Evolutionary conservation across 2,888 invertebrate species (phyloP).

Genomic region (Platycheirus albimanus): DNA sequence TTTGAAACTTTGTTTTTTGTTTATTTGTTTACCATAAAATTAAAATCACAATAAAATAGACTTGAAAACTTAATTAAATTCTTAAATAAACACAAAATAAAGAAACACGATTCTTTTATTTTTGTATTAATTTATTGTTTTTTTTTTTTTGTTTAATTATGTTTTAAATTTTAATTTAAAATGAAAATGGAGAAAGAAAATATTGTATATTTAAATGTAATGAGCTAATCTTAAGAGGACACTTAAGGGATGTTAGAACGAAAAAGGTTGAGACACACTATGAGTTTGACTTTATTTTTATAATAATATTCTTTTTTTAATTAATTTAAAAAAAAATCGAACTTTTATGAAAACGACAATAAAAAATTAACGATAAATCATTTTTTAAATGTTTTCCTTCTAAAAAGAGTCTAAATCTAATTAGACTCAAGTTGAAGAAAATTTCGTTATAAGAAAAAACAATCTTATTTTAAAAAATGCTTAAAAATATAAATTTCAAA

Average conservation of each 20-base stretch:
- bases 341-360: constrained; percentile 40
- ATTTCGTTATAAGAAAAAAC: constrained; percentile 55
- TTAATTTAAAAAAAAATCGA: constrained; percentile 25
- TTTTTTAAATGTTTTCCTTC: constrained; percentile 33
- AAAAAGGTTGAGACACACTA: constrained; percentile 6
- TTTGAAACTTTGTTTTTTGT: constrained; percentile 29
- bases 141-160: constrained; percentile 15
- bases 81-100: constrained; percentile 34
- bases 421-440: constrained; percentile 71
- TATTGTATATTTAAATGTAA: neutral
- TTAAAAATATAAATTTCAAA: constrained; percentile 28
- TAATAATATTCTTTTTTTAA: neutral
- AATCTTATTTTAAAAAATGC: constrained; percentile 13
- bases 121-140: constrained; percentile 13
- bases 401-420: constrained; percentile 57
- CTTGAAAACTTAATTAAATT: constrained; percentile 77
- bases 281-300: constrained; percentile 16
- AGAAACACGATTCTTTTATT: constrained; percentile 15
- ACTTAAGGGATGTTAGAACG: too few relatives aligned
- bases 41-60: constrained; percentile 83
- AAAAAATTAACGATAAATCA: constrained; percentile 17
- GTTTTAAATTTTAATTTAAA: neutral
- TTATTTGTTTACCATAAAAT: constrained; percentile 78
- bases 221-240: too few relatives aligned
- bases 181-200: neutral